Evolutionary conservation across 2,888 invertebrate genomes (phyloP).

Genomic region (Pardosa pseudoannulata): DNA sequence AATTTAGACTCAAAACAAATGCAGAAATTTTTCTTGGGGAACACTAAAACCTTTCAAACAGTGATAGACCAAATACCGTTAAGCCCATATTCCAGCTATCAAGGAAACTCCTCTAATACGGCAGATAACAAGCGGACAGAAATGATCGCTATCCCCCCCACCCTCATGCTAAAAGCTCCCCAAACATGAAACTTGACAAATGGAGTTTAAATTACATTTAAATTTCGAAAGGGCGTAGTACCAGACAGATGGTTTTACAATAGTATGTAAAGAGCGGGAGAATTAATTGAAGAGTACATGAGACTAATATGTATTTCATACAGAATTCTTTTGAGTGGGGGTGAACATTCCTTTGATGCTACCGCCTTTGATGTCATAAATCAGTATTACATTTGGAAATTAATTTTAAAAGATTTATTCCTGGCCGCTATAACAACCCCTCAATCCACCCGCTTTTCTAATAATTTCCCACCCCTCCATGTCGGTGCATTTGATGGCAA

Average conservation of each 20-base stretch:
- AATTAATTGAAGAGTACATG: neutral
- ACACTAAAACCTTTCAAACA: too few relatives aligned
- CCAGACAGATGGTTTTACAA: neutral
- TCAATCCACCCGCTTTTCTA: neutral
- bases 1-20: too few relatives aligned
- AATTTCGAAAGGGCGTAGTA: neutral
- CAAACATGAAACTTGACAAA: neutral
- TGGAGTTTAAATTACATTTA: neutral
- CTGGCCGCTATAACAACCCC: neutral
- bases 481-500: neutral
- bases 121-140: neutral
- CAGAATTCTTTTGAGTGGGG: neutral
- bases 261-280: neutral
- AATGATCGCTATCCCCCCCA: neutral
- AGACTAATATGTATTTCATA: neutral
- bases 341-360: neutral
- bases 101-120: neutral
- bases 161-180: neutral
- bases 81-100: too few relatives aligned
- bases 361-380: neutral
- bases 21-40: too few relatives aligned
- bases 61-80: too few relatives aligned
- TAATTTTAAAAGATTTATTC: constrained; percentile 13
- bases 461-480: neutral
- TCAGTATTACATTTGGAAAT: constrained; percentile 10